Percentiles rank a stretch among this genome's conserved stretches.
Conservation (phyloP, 2,797 vertebrate genomes). For the Margarornis squamiger region DNA sequence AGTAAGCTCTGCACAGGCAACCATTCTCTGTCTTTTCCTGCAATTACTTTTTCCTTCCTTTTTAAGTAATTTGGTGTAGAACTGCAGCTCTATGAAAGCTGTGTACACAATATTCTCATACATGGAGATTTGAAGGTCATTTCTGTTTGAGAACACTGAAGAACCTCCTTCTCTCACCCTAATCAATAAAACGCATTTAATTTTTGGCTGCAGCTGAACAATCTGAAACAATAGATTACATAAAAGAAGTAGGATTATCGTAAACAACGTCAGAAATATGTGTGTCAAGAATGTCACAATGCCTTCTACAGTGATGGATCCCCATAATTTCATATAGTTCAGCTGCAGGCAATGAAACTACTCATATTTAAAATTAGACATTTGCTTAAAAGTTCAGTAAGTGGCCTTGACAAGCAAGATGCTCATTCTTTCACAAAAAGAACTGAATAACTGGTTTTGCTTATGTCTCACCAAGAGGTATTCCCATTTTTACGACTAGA, state of each 20-base stretch:
- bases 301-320: background rate
- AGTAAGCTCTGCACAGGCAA: background rate
- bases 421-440: background rate
- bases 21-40: fast-evolving
- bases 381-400: background rate
- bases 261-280: background rate
- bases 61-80: background rate
- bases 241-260: background rate
- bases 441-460: background rate
- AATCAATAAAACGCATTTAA: conserved; percentile 4
- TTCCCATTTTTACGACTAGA: background rate
- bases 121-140: background rate
- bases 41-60: background rate
- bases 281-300: background rate
- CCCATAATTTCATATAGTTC: background rate
- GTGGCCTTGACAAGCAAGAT: background rate
- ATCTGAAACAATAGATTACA: background rate
- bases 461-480: background rate
- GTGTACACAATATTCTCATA: background rate
- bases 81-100: background rate
- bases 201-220: background rate
- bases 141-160: background rate
- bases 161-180: background rate
- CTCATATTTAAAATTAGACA: background rate
- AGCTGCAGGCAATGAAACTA: background rate